These are phyloP conservation scores for Muraenolepis orangiensis DNA, from an alignment of 2,797 vertebrate genomes.

Conservation along the genomic window DNA sequence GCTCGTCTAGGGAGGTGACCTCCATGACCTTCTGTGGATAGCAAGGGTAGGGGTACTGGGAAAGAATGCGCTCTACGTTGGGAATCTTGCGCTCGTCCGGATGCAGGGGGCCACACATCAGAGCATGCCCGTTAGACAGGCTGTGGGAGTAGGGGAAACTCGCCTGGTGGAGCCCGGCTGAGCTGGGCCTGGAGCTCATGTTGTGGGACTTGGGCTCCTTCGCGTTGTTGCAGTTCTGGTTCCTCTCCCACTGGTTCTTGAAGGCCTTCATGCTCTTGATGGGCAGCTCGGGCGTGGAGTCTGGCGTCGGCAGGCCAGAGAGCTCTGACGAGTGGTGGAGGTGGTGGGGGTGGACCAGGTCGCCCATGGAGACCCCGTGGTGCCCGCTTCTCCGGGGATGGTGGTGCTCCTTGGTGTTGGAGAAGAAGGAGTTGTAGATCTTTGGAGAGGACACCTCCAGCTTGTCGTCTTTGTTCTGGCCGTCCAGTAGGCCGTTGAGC, in stretches of 20 bases:
- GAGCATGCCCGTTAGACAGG: conserved; percentile 69
- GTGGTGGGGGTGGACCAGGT: conserved; percentile 74
- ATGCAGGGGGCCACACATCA: conserved; percentile 58
- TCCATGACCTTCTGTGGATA: conserved; percentile 84
- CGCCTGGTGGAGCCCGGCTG: conserved; percentile 72
- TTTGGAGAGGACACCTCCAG: conserved; percentile 76
- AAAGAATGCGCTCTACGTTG: conserved; percentile 76
- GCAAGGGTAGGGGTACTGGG: conserved; percentile 73
- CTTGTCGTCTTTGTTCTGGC: conserved; percentile 77
- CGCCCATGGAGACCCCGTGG: conserved; percentile 69
- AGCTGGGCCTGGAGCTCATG: conserved; percentile 68
- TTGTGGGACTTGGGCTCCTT: conserved; percentile 78
- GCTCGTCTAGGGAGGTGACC: conserved; percentile 85
- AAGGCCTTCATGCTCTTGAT: conserved; percentile 85
- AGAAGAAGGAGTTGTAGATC: conserved; percentile 81
- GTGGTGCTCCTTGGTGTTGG: conserved; percentile 71
- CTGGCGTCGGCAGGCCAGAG: conserved; percentile 86
- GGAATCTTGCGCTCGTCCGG: conserved; percentile 81
- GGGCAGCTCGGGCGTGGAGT: conserved; percentile 87
- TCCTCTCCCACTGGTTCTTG: conserved; percentile 87
- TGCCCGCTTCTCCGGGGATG: conserved; percentile 63
- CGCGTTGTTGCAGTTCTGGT: conserved; percentile 90
- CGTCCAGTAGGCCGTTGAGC: conserved; percentile 82
- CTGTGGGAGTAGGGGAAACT: conserved; percentile 75
- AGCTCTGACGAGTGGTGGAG: conserved; percentile 79